phyloP scores from a whole-genome alignment of 2,113 vertebrate genomes.

The Laticauda colubrina region DNA sequence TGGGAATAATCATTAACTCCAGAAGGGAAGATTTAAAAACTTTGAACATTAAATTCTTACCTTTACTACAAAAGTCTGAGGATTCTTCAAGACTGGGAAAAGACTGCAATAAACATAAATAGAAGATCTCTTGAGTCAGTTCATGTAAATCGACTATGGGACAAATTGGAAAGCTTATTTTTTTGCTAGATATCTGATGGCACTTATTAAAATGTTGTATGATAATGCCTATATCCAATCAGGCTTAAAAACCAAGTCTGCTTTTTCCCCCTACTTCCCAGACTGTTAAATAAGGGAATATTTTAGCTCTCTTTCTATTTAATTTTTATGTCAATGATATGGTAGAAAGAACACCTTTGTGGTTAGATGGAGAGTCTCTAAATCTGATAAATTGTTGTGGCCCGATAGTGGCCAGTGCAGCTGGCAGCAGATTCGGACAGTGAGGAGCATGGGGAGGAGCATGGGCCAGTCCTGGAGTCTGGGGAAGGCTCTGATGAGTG shows the following conservation, averaged over 20 bases:
- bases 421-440: too few relatives aligned
- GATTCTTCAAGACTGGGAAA: constrained; percentile 67
- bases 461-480: too few relatives aligned
- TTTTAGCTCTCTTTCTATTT: not conserved
- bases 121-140: not conserved
- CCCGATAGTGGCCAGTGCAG: too few relatives aligned
- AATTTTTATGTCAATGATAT: not conserved
- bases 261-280: not conserved
- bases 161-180: not conserved
- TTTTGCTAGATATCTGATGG: not conserved
- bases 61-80: constrained; percentile 45
- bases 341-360: not conserved
- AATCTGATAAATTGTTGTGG: not conserved
- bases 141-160: not conserved
- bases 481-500: too few relatives aligned
- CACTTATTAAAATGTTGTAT: not conserved
- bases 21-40: constrained; percentile 9
- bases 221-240: not conserved
- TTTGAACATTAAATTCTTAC: constrained; percentile 50
- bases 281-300: not conserved
- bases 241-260: not conserved
- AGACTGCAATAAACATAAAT: constrained; percentile 70
- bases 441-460: too few relatives aligned
- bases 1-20: not conserved
- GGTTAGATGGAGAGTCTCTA: not conserved